phyloP scores from a whole-genome alignment of 2,888 invertebrate genomes.

The Drosophila mulleri region DNA sequence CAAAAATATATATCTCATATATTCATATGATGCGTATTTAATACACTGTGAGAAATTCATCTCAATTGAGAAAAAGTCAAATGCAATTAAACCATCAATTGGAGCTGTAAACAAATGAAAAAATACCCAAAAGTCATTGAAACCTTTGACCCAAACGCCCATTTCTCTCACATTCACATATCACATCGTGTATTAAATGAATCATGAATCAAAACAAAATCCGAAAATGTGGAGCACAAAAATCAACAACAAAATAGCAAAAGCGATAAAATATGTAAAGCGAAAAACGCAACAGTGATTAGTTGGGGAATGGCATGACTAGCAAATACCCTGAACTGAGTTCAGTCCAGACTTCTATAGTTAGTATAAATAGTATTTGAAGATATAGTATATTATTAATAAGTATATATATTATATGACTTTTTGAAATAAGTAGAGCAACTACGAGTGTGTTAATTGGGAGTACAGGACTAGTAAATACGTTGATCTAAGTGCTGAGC shows the following conservation, averaged over 20 bases:
- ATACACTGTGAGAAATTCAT: conserved; percentile 52
- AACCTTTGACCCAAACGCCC: conserved; percentile 11
- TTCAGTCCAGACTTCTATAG: not conserved
- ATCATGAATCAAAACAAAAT: conserved; percentile 68
- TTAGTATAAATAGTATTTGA: too few relatives aligned
- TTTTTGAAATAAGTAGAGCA: too few relatives aligned
- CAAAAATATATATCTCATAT: not conserved
- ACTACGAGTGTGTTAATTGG: too few relatives aligned
- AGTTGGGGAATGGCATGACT: not conserved
- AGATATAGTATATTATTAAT: too few relatives aligned
- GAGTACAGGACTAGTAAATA: too few relatives aligned
- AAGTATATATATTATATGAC: too few relatives aligned
- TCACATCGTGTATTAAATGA: not conserved
- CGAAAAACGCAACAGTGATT: not conserved
- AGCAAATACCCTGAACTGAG: conserved; percentile 3
- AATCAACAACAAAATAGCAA: conserved; percentile 20
- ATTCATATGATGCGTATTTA: not conserved
- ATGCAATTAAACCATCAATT: conserved; percentile 40
- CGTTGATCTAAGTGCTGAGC: too few relatives aligned
- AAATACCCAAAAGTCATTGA: conserved; percentile 7
- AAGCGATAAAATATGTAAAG: conserved; percentile 10
- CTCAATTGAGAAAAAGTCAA: not conserved
- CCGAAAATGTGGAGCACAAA: conserved; percentile 41
- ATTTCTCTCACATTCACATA: not conserved
- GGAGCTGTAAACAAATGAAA: conserved; percentile 3